phyloP scores from a whole-genome alignment of 2,888 invertebrate genomes.

The Drosophila meridionalis region DNA sequence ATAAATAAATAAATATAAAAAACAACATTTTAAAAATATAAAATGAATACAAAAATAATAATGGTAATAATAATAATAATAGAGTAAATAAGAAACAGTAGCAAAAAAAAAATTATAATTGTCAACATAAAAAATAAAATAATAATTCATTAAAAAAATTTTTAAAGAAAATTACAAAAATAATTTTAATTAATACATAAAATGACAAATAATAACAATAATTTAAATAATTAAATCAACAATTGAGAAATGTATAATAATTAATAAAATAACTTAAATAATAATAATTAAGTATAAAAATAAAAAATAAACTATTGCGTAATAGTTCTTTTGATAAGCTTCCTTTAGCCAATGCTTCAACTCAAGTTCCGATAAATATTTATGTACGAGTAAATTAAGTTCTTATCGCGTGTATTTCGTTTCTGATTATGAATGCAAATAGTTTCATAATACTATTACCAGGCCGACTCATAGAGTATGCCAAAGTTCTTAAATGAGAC shows the following conservation, averaged over 20 bases:
- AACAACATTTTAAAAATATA: background rate
- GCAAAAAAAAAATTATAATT: no score
- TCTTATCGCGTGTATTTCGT: slow-evolving; percentile 1
- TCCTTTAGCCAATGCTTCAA: background rate
- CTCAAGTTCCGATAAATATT: background rate
- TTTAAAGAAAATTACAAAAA: no score
- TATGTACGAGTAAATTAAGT: background rate
- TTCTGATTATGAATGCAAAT: slow-evolving; percentile 5
- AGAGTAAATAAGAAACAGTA: no score
- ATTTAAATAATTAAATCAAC: no score
- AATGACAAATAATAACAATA: background rate
- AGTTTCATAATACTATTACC: slow-evolving; percentile 7
- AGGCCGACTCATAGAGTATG: background rate
- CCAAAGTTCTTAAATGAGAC: background rate
- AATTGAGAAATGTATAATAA: background rate
- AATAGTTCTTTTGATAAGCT: background rate
- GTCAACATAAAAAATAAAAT: no score
- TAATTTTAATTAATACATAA: no score
- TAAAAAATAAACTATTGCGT: background rate
- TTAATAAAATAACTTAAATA: background rate
- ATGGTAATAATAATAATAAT: background rate
- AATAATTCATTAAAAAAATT: no score
- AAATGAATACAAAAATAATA: background rate
- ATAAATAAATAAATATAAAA: background rate
- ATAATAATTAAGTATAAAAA: background rate